These are phyloP conservation scores for Kuschelorhynchus macadamiae DNA, from an alignment of 2,888 invertebrate species.

Conservation along the genomic window DNA sequence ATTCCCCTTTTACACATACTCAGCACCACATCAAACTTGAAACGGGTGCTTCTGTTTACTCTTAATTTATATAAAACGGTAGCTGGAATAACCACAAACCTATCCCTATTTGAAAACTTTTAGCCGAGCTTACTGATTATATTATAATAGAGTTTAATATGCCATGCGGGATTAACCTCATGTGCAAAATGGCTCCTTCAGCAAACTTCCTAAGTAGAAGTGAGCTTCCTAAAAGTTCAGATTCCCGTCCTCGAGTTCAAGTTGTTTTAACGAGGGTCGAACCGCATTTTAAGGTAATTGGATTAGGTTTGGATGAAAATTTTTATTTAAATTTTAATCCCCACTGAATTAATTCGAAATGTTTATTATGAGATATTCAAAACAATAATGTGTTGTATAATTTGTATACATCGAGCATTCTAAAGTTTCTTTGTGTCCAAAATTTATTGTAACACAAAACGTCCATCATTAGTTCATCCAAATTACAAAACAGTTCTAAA, in stretches of 20 bases:
- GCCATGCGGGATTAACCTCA: constrained; percentile 38
- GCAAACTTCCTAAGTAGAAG: constrained; percentile 40
- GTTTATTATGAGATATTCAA: too few relatives aligned
- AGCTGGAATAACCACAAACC: constrained; percentile 24
- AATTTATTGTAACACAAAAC: too few relatives aligned
- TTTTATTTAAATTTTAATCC: constrained; percentile 30
- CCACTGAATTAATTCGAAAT: constrained; percentile 3
- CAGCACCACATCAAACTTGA: too few relatives aligned
- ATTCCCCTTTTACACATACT: too few relatives aligned
- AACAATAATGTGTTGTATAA: too few relatives aligned
- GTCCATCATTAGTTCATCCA: too few relatives aligned
- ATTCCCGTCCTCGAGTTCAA: constrained; percentile 34
- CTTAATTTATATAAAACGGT: constrained; percentile 16
- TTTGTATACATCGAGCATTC: too few relatives aligned
- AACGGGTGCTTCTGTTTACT: constrained; percentile 6
- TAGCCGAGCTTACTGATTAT: constrained; percentile 28
- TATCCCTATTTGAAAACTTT: constrained; percentile 23
- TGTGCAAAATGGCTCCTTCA: constrained; percentile 35
- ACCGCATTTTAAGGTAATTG: constrained; percentile 41
- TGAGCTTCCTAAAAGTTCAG: constrained; percentile 41
- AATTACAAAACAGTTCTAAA: too few relatives aligned
- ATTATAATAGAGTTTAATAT: constrained; percentile 37
- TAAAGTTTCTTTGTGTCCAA: too few relatives aligned
- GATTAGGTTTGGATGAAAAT: constrained; percentile 42
- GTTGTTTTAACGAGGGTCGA: constrained; percentile 43